Conservation (phyloP, 2,888 invertebrate genomes). For the Eupelmus urozonus region DNA sequence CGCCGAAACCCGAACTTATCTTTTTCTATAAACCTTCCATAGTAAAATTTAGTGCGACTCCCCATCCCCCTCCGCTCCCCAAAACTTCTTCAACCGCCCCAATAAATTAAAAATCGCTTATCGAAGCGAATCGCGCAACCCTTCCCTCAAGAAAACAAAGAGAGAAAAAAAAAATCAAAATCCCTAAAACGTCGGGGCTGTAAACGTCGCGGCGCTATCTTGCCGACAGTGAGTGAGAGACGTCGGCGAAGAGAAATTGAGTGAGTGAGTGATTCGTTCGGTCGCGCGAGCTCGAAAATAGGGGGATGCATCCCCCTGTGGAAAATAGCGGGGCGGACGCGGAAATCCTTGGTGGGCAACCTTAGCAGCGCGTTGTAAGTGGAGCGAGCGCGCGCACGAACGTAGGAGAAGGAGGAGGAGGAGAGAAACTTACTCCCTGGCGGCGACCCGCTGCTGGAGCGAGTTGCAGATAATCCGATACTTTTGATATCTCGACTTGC, state of each 20-base stretch:
- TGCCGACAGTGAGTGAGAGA: constrained; percentile 2
- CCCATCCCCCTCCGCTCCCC: no score
- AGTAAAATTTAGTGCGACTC: no score
- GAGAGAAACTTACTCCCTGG: constrained; percentile 66
- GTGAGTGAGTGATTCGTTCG: constrained; percentile 34
- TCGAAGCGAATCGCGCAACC: no score
- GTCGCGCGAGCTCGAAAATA: constrained; percentile 24
- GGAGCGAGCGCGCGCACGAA: no score
- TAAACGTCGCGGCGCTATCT: background rate
- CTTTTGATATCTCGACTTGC: constrained; percentile 68
- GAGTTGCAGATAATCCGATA: constrained; percentile 70
- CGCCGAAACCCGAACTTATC: no score
- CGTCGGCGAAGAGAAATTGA: constrained; percentile 15
- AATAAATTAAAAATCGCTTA: no score
- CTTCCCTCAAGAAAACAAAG: no score
- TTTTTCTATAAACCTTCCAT: no score
- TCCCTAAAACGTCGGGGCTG: no score
- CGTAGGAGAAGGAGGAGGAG: background rate
- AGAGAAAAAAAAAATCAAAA: background rate
- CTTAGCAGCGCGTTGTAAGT: no score
- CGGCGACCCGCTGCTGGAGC: constrained; percentile 62
- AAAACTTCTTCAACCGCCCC: no score
- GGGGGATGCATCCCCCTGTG: constrained; percentile 4
- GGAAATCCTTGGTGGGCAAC: no score
- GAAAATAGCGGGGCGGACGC: background rate